phyloP scores from a whole-genome alignment of 2,113 vertebrate species.

The Trachemys scripta region DNA sequence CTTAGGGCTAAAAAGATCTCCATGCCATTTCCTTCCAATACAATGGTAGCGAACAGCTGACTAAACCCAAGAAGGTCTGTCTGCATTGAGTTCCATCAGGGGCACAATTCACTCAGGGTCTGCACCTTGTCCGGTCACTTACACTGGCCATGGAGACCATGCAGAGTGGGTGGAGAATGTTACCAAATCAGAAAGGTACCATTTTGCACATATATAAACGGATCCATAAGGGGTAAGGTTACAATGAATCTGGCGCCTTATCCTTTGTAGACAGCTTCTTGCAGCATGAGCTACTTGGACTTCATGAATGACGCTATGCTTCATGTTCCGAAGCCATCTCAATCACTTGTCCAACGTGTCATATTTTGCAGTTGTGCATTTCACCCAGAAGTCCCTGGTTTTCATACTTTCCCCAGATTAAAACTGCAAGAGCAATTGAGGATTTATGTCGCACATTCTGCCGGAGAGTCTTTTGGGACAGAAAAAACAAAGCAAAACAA shows the following conservation, averaged over 20 bases:
- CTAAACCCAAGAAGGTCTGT: neutral
- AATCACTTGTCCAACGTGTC: rapidly evolving
- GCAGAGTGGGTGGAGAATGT: neutral
- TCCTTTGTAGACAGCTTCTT: neutral
- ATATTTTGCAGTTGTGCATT: neutral
- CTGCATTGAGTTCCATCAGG: neutral
- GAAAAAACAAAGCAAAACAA: neutral
- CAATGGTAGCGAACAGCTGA: neutral
- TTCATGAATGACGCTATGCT: neutral
- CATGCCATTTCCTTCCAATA: neutral
- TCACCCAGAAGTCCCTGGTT: rapidly evolving
- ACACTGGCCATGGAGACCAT: neutral
- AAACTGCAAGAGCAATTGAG: neutral
- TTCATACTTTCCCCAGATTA: neutral
- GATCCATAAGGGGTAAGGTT: neutral
- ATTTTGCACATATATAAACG: neutral
- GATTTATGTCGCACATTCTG: neutral
- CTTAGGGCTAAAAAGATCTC: neutral
- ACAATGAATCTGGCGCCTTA: neutral
- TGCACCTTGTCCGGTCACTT: neutral
- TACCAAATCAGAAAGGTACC: neutral
- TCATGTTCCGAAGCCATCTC: neutral
- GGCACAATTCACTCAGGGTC: neutral
- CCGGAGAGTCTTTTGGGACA: neutral
- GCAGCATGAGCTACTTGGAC: rapidly evolving